Base-by-base conservation (phyloP, 2,888 invertebrate species). In the Phyllotreta cruciferae region DNA sequence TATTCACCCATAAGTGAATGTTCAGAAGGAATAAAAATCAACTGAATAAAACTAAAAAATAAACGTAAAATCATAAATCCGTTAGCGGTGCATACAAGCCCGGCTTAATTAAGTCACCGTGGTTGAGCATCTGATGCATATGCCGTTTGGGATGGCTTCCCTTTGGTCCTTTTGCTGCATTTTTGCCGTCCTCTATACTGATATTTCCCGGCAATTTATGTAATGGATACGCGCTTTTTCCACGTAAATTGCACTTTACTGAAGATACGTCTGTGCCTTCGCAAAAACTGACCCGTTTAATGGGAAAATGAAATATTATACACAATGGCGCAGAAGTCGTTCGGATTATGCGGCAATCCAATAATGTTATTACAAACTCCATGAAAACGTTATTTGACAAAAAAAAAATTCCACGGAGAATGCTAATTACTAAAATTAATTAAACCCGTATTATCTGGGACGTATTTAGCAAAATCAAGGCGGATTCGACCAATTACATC, bases 191-290 rank as follows among this genome's bases (percentile, higher is more conserved):
- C 14, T 38, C 41, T 55, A 50, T 50, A 24, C 36, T 53, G 56
- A 56, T 56, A 56, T 56, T 56, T 47, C 45, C 11, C 36, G 34
- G 50, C 55, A 36, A 56, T 56, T 56, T 56, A 56, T 56, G 45
- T 56, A 56, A 56, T 56, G 56, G 56, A 56, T 41, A 55, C 44
- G 44, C 8, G 45, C 45, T 57, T 49, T 57, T 57, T 10, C 49
- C 49, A 57, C 49, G 39, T 57, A 47, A 47, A 49, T 47, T 39
- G 57, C 57, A 57, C 38, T 57, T 49, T 57, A 49, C 49, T 57
- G 14, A 39, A 57, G 57, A 57, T 57, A 57, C 11, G 57, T 14
- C 24, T 56, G 24, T 47, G 47, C 8, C 34, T 50, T 10, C 10
- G 35, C 36, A 36, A 50, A 50, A 35, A 50, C 36, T 50, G 8